Evolutionary conservation across 1,140 invertebrate species (phyloP).

Genomic region (Ectropis grisescens): DNA sequence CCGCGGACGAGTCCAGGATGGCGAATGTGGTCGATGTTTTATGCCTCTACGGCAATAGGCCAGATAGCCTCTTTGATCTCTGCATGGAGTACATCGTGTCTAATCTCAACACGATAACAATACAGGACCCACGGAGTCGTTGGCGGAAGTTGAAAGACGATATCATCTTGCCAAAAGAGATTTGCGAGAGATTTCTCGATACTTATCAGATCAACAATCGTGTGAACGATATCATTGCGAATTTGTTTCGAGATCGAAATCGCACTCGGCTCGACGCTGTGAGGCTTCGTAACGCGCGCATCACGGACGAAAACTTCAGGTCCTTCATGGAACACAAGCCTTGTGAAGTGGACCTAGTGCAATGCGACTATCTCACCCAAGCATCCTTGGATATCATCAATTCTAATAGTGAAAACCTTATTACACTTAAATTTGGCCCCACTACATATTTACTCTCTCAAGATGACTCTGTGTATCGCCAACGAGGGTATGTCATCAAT

Average conservation of each 20-base stretch:
- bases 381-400: slow-evolving; percentile 74
- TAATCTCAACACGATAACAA: slow-evolving; percentile 40
- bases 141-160: slow-evolving; percentile 41
- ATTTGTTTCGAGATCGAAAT: slow-evolving; percentile 78
- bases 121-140: slow-evolving; percentile 21
- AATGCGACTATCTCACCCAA: slow-evolving; percentile 77
- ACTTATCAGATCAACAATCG: slow-evolving; percentile 72
- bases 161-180: slow-evolving; percentile 48
- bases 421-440: slow-evolving; percentile 50
- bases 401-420: slow-evolving; percentile 60
- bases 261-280: slow-evolving; percentile 79
- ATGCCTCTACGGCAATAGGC: slow-evolving; percentile 33
- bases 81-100: slow-evolving; percentile 38
- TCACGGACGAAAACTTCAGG: slow-evolving; percentile 79
- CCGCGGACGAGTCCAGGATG: slow-evolving; percentile 31
- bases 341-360: slow-evolving; percentile 78
- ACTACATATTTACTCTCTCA: slow-evolving; percentile 29
- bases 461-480: slow-evolving; percentile 24
- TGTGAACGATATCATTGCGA: slow-evolving; percentile 77
- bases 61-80: slow-evolving; percentile 35
- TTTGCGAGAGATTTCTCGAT: slow-evolving; percentile 71
- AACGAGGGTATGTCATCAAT: slow-evolving; percentile 70
- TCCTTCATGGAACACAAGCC: slow-evolving; percentile 80
- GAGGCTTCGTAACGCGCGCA: slow-evolving; percentile 76
- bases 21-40: slow-evolving; percentile 25